These are phyloP conservation scores for Manacus vitellinus DNA, from an alignment of 2,113 vertebrate species.

Conservation along the genomic window DNA sequence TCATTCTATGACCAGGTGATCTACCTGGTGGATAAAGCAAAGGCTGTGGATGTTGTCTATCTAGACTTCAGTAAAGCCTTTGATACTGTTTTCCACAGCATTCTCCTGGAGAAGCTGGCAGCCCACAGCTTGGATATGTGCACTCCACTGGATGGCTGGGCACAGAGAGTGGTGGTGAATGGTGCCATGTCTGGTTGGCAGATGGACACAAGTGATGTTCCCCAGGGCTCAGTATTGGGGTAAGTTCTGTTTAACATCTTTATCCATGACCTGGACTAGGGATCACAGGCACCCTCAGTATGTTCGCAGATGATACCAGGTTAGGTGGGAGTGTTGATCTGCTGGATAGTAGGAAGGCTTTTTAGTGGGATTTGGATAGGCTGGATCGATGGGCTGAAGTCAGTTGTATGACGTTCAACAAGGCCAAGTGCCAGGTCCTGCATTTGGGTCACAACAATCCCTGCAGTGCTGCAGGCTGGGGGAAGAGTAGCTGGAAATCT, in stretches of 20 bases:
- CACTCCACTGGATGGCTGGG: background rate
- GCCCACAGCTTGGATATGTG: no score
- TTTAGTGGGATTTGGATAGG: background rate
- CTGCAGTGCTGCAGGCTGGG: background rate
- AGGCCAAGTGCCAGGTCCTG: background rate
- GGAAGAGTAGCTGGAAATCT: background rate
- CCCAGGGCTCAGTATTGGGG: background rate
- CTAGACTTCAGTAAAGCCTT: background rate
- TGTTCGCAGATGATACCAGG: background rate
- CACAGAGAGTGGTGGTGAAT: background rate
- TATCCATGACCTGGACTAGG: background rate
- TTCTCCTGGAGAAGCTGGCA: background rate
- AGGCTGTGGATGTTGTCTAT: background rate
- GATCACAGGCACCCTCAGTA: background rate
- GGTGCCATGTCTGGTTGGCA: background rate
- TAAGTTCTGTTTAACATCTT: background rate
- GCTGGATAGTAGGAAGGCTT: background rate
- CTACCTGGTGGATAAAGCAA: background rate
- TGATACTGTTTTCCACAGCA: background rate
- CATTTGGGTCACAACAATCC: background rate
- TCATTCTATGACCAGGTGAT: background rate
- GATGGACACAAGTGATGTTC: background rate
- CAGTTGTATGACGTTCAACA: background rate
- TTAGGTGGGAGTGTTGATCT: background rate
- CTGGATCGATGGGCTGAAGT: rapidly evolving